Evolutionary conservation across 2,113 vertebrate species (phyloP).

Genomic region (Notothenia coriiceps): DNA sequence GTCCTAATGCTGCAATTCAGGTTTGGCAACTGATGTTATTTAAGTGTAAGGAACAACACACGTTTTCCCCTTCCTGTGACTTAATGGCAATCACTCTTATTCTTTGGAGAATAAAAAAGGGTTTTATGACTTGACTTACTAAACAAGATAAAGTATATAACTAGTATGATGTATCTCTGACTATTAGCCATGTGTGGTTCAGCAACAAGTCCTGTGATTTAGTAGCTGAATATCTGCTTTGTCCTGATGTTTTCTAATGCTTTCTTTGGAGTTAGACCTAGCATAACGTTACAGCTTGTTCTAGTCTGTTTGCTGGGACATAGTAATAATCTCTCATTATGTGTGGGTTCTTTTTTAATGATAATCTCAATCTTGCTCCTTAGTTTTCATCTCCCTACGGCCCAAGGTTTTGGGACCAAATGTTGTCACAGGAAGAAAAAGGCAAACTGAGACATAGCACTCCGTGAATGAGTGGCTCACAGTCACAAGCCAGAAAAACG

Average conservation of each 20-base stretch:
- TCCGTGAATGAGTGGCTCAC: slow-evolving; percentile 74
- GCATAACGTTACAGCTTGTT: slow-evolving; percentile 2
- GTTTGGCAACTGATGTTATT: not conserved
- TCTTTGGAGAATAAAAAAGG: not conserved
- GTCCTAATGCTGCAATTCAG: not conserved
- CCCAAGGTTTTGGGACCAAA: slow-evolving; percentile 76
- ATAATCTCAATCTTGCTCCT: slow-evolving; percentile 33
- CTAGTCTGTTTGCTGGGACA: slow-evolving; percentile 4
- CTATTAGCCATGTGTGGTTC: slow-evolving; percentile 41
- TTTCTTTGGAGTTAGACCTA: not conserved
- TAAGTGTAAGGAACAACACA: not conserved
- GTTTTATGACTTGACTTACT: not conserved
- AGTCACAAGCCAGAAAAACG: slow-evolving; percentile 30
- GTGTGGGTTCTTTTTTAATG: slow-evolving; percentile 12
- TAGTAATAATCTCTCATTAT: not conserved
- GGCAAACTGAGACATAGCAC: slow-evolving; percentile 75
- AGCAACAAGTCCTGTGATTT: slow-evolving; percentile 56
- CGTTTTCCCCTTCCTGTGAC: not conserved
- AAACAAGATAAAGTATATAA: slow-evolving; percentile 8
- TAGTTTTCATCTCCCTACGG: slow-evolving; percentile 68
- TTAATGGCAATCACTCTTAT: not conserved
- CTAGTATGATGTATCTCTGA: slow-evolving; percentile 18
- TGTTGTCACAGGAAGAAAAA: slow-evolving; percentile 81
- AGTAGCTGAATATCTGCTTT: slow-evolving; percentile 60
- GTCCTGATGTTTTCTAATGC: slow-evolving; percentile 34